phyloP scores from a whole-genome alignment of 2,797 vertebrate species.

The Tapirus indicus region DNA sequence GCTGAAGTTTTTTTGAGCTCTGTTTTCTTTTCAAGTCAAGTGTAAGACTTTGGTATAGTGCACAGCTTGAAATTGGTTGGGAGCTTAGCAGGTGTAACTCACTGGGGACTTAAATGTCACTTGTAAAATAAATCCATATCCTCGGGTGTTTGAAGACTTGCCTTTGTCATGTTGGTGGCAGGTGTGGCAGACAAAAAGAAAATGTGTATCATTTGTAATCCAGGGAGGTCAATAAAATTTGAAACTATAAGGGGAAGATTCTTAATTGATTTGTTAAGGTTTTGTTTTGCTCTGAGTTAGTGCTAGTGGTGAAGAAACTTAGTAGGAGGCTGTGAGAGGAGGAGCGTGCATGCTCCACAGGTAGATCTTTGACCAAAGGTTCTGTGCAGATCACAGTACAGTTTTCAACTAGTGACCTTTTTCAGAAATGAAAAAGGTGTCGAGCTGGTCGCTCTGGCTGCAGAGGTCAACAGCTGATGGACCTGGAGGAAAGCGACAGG shows the following conservation, averaged over 20 bases:
- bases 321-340: not conserved
- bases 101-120: slow-evolving; percentile 83
- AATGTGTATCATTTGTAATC: slow-evolving; percentile 63
- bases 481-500: not conserved
- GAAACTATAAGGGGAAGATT: slow-evolving; percentile 52
- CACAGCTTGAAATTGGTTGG: slow-evolving; percentile 97
- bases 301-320: slow-evolving; percentile 55
- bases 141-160: slow-evolving; percentile 80
- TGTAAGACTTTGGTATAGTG: slow-evolving; percentile 90
- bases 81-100: slow-evolving; percentile 90
- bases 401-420: slow-evolving; percentile 9
- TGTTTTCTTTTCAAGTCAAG: slow-evolving; percentile 88
- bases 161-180: slow-evolving; percentile 72
- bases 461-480: slow-evolving; percentile 72
- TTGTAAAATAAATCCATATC: slow-evolving; percentile 85
- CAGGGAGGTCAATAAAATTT: slow-evolving; percentile 67
- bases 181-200: slow-evolving; percentile 67
- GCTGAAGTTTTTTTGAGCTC: slow-evolving; percentile 82
- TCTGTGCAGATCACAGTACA: not conserved
- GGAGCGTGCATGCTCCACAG: not conserved
- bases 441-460: slow-evolving; percentile 40
- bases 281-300: slow-evolving; percentile 58
- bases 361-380: slow-evolving; percentile 37
- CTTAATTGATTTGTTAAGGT: not conserved
- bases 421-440: not conserved